A percentile compares a stretch with the other conserved stretches of the same genome.
Conservation (phyloP, 37 sponge, comb jelly and placozoan species). For the Cliona cf. orientalis region DNA sequence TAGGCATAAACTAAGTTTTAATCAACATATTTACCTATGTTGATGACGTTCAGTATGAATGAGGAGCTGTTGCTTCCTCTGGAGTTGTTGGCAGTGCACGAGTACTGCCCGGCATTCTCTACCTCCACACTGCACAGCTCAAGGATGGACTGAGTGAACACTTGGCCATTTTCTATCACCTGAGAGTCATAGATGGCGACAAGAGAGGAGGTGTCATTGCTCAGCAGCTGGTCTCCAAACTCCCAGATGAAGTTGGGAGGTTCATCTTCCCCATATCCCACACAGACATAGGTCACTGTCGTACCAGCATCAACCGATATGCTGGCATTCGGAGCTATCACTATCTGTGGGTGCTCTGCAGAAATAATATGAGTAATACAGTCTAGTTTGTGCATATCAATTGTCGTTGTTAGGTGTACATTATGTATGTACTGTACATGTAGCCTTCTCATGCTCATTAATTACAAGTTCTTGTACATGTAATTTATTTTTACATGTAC, state of each 20-base stretch:
- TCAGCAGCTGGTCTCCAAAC: too few relatives aligned
- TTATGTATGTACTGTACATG: neutral
- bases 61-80: neutral
- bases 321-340: neutral
- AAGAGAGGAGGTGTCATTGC: slow-evolving; percentile 1
- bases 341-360: neutral
- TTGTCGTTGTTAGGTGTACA: too few relatives aligned
- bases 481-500: too few relatives aligned
- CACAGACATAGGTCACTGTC: slow-evolving; percentile 19
- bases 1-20: too few relatives aligned
- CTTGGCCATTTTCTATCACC: neutral
- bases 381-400: too few relatives aligned
- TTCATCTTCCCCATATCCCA: slow-evolving; percentile 20
- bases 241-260: slow-evolving; percentile 1
- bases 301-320: neutral
- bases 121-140: slow-evolving; percentile 31
- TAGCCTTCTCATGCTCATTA: too few relatives aligned
- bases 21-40: too few relatives aligned
- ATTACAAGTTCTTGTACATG: too few relatives aligned
- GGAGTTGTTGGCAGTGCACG: slow-evolving; percentile 8
- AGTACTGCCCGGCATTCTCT: slow-evolving; percentile 5
- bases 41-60: too few relatives aligned
- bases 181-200: slow-evolving; percentile 23
- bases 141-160: slow-evolving; percentile 28
- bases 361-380: too few relatives aligned